Base-by-base conservation (phyloP, 1,140 invertebrate genomes). In the Dendrolimus punctatus region DNA sequence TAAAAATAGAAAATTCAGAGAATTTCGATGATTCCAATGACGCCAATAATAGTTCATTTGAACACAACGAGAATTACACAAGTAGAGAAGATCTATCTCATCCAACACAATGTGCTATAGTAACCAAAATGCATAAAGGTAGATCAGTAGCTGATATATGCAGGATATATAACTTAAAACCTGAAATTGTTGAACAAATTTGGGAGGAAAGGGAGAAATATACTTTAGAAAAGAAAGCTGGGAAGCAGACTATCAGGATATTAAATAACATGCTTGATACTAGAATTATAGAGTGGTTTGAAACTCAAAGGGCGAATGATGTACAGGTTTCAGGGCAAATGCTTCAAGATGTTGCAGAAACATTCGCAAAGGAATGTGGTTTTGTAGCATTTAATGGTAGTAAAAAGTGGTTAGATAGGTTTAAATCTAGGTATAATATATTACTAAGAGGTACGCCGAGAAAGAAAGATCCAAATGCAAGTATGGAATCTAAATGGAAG, bases 151-250 rank as follows among this genome's bases (percentile, higher is more conserved):
- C 57, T 4, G 62, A 68, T 39, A 53, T 68, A 4, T 64, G 62
- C 39, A 58, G 53, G 9, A 10, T 64, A n/a, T 68, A 64, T 44
- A 58, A 64, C 37, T 39, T 68, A 8, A 59, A 58, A 0, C 62
- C 62, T 4, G 65, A 68, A 43, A 54, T 64, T 1, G 65, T 68
- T 10, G 57, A 64, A 7, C 58, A 64, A 45, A 60, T 68, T 44
- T 68, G 65, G 65, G 62, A 68, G 40, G 59, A 64, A 9, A 54
- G 65, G 38, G 65, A 64, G n/a, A 68, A 62, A n/a, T 64, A 62
- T 46, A 55, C 53, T 3, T 9, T 60, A 8, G 57, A 54, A 6
- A 68, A 64, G 43, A 68, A 62, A 37, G 56, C 54, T 0, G 65
- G 56, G 7, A 68, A 57, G 48, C 46, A 53, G 2, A 57, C 55